Conservation (phyloP, 2,797 vertebrate species). For the Orestias chungarensis region DNA sequence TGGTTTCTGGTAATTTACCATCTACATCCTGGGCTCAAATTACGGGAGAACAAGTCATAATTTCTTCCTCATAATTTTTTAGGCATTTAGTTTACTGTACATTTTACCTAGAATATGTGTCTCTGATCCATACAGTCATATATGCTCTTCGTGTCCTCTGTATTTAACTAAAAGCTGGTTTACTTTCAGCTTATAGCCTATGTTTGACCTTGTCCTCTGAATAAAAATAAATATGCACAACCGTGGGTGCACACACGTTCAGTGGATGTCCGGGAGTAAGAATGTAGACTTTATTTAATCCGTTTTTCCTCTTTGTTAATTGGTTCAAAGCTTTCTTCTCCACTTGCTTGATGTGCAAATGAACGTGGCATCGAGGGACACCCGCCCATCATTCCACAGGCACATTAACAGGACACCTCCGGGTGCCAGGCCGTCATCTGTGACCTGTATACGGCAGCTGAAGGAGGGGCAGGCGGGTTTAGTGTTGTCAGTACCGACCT, state of each 20-base stretch:
- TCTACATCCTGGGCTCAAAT: neutral
- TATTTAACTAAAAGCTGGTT: slow-evolving; percentile 30
- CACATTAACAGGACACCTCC: slow-evolving; percentile 74
- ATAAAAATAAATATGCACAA: slow-evolving; percentile 9
- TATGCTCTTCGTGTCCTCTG: neutral
- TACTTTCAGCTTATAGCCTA: slow-evolving; percentile 48
- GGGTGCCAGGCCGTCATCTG: slow-evolving; percentile 69
- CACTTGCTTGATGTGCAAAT: slow-evolving; percentile 80
- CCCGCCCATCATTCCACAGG: slow-evolving; percentile 72
- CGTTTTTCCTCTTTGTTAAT: slow-evolving; percentile 71
- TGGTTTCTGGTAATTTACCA: neutral
- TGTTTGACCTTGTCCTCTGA: slow-evolving; percentile 38
- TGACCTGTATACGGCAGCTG: slow-evolving; percentile 69
- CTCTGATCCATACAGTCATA: slow-evolving; percentile 16
- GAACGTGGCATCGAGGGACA: slow-evolving; percentile 63
- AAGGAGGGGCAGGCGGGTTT: slow-evolving; percentile 49
- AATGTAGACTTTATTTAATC: slow-evolving; percentile 63
- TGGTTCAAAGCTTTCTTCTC: slow-evolving; percentile 77
- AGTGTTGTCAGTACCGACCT: slow-evolving; percentile 63
- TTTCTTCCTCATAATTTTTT: neutral
- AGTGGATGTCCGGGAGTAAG: slow-evolving; percentile 56
- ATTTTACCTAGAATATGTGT: slow-evolving; percentile 4
- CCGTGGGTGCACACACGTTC: slow-evolving; percentile 7
- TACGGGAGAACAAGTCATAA: neutral
- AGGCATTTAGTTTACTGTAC: slow-evolving; percentile 6